Conservation (phyloP, 37 sponge, comb jelly and placozoan species). For the Chondrosia reniformis region DNA sequence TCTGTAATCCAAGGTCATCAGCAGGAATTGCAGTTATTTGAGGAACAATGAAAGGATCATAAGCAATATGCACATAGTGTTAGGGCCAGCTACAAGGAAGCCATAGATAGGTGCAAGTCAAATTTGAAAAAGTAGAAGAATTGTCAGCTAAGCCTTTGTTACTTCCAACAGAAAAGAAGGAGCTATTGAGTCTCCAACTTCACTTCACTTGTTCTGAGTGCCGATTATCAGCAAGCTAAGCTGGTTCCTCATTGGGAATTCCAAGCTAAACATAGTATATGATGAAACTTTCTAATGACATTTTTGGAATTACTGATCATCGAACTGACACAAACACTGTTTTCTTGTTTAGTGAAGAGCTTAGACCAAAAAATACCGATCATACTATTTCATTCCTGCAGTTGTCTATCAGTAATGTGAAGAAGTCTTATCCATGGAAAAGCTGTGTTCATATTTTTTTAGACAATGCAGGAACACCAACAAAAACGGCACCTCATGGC, state of each 20-base stretch:
- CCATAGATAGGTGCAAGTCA: no score
- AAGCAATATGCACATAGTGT: constrained; percentile 9
- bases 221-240: constrained; percentile 37
- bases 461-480: constrained; percentile 30
- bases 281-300: constrained; percentile 1
- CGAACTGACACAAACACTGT: neutral
- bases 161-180: no score
- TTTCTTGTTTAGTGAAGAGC: neutral
- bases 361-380: constrained; percentile 36
- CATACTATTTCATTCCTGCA: constrained; percentile 35
- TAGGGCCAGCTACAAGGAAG: no score
- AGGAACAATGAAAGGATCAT: constrained; percentile 7
- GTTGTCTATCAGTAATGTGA: neutral
- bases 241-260: constrained; percentile 29
- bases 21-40: neutral
- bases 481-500: constrained; percentile 17
- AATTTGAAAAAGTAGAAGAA: no score
- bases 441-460: constrained; percentile 28
- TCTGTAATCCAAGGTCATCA: neutral
- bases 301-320: neutral
- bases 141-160: no score
- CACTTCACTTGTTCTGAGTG: constrained; percentile 27
- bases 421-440: constrained; percentile 16
- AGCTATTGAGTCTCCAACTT: no score
- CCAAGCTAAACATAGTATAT: constrained; percentile 28